A percentile compares a stretch with the other conserved stretches of the same genome.
Evolutionary conservation across 2,113 vertebrate genomes (phyloP).

Genomic region (Eretmochelys imbricata): DNA sequence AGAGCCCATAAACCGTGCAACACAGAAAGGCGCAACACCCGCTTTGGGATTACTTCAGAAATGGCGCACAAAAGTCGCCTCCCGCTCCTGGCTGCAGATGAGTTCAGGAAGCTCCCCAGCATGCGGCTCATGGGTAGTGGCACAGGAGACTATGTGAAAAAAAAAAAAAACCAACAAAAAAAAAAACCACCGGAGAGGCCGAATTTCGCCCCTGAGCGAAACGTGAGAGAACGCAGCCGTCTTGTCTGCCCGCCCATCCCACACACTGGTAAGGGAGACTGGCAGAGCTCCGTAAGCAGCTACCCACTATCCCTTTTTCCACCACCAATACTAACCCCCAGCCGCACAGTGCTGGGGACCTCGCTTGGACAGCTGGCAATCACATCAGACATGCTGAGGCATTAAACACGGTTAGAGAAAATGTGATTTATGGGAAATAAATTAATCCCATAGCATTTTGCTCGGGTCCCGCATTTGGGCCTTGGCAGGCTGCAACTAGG

Average conservation of each 20-base stretch:
- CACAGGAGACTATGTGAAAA: not conserved
- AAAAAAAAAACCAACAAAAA: not conserved
- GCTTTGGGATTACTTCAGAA: fast-evolving
- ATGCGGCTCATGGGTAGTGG: not conserved
- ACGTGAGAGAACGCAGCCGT: not conserved
- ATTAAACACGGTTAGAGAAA: not conserved
- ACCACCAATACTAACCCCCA: not conserved
- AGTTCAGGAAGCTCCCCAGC: not conserved
- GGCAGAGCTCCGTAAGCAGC: not conserved
- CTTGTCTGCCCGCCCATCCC: not conserved
- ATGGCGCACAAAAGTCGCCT: not conserved
- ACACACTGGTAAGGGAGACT: not conserved
- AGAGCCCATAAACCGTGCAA: not conserved
- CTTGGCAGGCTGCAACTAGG: not conserved
- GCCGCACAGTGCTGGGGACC: not conserved
- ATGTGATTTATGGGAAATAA: not conserved
- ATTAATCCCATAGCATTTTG: not conserved
- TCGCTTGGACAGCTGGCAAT: not conserved
- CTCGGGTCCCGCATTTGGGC: not conserved
- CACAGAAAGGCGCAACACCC: not conserved
- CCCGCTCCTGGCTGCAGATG: not conserved
- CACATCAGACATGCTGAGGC: not conserved
- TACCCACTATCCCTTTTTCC: not conserved
- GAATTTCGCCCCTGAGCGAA: not conserved
- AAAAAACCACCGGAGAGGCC: not conserved